A percentile compares a stretch with the other conserved stretches of the same genome.
phyloP scores from a whole-genome alignment of 2,888 invertebrate genomes.

The Tricholauxania praeusta region DNA sequence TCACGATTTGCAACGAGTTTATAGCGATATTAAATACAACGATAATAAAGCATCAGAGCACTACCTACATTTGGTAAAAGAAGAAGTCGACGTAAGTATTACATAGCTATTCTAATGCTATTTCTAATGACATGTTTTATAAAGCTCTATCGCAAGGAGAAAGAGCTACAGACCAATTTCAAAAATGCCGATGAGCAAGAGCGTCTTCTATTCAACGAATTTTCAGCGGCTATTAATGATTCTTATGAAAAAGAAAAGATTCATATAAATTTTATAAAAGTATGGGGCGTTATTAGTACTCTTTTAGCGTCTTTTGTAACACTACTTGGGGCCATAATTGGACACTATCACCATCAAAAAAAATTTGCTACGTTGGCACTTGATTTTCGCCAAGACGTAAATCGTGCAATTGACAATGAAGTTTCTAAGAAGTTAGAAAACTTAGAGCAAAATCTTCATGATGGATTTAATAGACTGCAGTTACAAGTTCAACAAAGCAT shows the following conservation, averaged over 20 bases:
- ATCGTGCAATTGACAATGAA: slow-evolving; percentile 23
- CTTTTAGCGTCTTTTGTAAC: slow-evolving; percentile 34
- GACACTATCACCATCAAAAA: slow-evolving; percentile 36
- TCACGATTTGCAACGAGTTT: slow-evolving; percentile 33
- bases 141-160: slow-evolving; percentile 69
- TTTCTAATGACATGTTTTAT: not conserved
- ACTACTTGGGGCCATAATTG: slow-evolving; percentile 31
- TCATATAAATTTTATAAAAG: slow-evolving; percentile 78
- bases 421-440: slow-evolving; percentile 18
- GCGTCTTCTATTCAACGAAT: slow-evolving; percentile 77
- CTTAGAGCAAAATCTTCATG: not conserved
- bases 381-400: slow-evolving; percentile 18
- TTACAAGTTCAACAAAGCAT: no score
- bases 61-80: slow-evolving; percentile 30
- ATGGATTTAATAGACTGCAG: not conserved
- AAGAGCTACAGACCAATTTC: slow-evolving; percentile 73
- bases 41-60: slow-evolving; percentile 33
- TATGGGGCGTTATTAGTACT: slow-evolving; percentile 38
- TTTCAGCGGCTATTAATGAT: slow-evolving; percentile 81
- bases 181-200: slow-evolving; percentile 79
- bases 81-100: slow-evolving; percentile 30
- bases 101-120: no score
- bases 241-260: slow-evolving; percentile 87
- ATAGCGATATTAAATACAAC: slow-evolving; percentile 28
- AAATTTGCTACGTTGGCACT: slow-evolving; percentile 29